These are phyloP conservation scores for Pogonophryne albipinna DNA, from an alignment of 2,797 vertebrate species.

Conservation along the genomic window DNA sequence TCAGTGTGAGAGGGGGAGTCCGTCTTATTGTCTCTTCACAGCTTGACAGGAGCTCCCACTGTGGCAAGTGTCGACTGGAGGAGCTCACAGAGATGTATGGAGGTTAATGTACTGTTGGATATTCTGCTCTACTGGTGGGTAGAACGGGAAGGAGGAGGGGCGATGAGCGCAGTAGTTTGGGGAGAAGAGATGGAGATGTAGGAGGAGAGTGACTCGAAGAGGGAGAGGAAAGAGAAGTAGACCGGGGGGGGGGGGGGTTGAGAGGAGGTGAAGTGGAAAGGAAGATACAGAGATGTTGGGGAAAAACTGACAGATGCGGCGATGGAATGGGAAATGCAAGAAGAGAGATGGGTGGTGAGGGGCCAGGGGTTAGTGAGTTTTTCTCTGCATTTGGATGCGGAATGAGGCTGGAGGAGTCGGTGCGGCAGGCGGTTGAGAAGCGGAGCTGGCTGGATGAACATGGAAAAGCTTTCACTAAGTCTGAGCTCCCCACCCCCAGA, in stretches of 20 bases:
- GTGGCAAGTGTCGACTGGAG: slow-evolving; percentile 51
- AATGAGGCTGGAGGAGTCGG: slow-evolving; percentile 55
- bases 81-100: slow-evolving; percentile 59
- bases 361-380: slow-evolving; percentile 65
- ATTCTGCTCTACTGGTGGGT: slow-evolving; percentile 35
- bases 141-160: background rate
- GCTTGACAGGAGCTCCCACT: slow-evolving; percentile 69
- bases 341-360: slow-evolving; percentile 51
- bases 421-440: slow-evolving; percentile 55
- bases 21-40: slow-evolving; percentile 40
- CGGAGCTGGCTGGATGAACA: slow-evolving; percentile 77
- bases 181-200: slow-evolving; percentile 69
- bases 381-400: slow-evolving; percentile 66
- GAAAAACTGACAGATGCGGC: slow-evolving; percentile 68
- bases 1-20: slow-evolving; percentile 28
- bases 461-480: slow-evolving; percentile 86
- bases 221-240: slow-evolving; percentile 47
- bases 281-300: slow-evolving; percentile 70
- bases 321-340: slow-evolving; percentile 43
- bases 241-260: slow-evolving; percentile 30
- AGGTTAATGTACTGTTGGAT: slow-evolving; percentile 69
- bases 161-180: slow-evolving; percentile 24
- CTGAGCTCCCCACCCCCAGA: slow-evolving; percentile 62
- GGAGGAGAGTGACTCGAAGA: slow-evolving; percentile 51
- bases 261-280: slow-evolving; percentile 74